Percentiles rank a stretch among this genome's conserved stretches.
Conservation (phyloP, 2,888 invertebrate species). For the Aphrophora alni region DNA sequence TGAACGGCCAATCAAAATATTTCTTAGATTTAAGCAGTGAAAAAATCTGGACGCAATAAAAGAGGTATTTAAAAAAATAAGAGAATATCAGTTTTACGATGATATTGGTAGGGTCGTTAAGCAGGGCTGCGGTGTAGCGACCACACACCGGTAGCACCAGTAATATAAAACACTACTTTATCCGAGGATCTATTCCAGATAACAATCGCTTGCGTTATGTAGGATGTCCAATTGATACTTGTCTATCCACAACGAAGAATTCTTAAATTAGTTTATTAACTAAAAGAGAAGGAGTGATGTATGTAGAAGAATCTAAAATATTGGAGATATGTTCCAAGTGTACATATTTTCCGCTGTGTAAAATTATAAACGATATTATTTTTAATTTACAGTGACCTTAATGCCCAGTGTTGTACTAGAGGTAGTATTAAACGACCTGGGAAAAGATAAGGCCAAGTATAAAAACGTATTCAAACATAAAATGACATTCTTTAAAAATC, state of each 20-base stretch:
- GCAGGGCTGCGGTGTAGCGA: neutral
- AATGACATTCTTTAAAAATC: neutral
- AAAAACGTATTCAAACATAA: neutral
- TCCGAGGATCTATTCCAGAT: neutral
- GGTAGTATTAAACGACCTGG: neutral
- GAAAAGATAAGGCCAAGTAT: neutral
- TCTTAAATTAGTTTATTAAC: conserved; percentile 2
- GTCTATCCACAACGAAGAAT: neutral
- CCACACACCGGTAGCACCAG: neutral
- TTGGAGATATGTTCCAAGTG: neutral
- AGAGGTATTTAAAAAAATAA: conserved; percentile 2
- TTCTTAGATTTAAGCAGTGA: neutral
- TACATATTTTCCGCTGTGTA: neutral
- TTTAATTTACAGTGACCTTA: neutral
- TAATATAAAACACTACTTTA: neutral
- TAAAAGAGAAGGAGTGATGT: neutral
- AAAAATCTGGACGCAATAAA: neutral
- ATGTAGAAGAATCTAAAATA: neutral
- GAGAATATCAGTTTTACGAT: conserved; percentile 2
- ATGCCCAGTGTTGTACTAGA: neutral
- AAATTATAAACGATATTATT: neutral
- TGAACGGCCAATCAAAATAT: neutral
- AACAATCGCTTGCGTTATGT: neutral
- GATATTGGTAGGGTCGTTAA: neutral
- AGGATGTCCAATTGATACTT: neutral